phyloP scores from a whole-genome alignment of 2,888 invertebrate species.

The Frankliniella intonsa region DNA sequence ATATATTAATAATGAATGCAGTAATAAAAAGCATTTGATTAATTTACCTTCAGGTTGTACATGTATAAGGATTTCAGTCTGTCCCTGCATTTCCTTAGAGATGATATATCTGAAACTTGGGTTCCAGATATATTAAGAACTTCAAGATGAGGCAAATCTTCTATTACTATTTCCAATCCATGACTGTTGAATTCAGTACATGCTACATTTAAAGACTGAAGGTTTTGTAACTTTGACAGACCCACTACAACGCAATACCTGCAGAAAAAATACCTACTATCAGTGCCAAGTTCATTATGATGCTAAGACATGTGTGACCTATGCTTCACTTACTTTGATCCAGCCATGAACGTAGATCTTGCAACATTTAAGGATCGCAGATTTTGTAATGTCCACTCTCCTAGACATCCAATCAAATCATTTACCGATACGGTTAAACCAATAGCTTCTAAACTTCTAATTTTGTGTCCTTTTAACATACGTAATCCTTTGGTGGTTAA shows the following conservation, averaged over 20 bases:
- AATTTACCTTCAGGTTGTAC: conserved; percentile 55
- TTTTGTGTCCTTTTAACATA: conserved; percentile 58
- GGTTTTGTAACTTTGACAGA: conserved; percentile 56
- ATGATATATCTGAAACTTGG: conserved; percentile 56
- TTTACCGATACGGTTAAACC: conserved; percentile 56
- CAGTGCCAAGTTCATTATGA: neutral
- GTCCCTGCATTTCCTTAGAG: conserved; percentile 54
- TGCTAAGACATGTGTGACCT: neutral
- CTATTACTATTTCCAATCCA: conserved; percentile 60
- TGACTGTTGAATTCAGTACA: conserved; percentile 64
- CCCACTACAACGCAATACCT: conserved; percentile 57
- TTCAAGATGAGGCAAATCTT: conserved; percentile 59
- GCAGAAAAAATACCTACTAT: conserved; percentile 35
- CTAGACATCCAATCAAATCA: conserved; percentile 60
- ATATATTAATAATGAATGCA: neutral
- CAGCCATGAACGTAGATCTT: conserved; percentile 58
- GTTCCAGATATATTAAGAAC: conserved; percentile 63
- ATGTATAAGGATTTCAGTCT: conserved; percentile 56
- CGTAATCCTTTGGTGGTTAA: conserved; percentile 57
- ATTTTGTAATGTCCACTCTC: conserved; percentile 61
- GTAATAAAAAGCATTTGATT: neutral
- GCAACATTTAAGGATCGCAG: conserved; percentile 58
- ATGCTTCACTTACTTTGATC: conserved; percentile 47
- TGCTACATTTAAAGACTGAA: conserved; percentile 59
- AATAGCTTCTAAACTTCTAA: conserved; percentile 57